phyloP scores from a whole-genome alignment of 2,888 invertebrate genomes.

The Geotrupes spiniger region DNA sequence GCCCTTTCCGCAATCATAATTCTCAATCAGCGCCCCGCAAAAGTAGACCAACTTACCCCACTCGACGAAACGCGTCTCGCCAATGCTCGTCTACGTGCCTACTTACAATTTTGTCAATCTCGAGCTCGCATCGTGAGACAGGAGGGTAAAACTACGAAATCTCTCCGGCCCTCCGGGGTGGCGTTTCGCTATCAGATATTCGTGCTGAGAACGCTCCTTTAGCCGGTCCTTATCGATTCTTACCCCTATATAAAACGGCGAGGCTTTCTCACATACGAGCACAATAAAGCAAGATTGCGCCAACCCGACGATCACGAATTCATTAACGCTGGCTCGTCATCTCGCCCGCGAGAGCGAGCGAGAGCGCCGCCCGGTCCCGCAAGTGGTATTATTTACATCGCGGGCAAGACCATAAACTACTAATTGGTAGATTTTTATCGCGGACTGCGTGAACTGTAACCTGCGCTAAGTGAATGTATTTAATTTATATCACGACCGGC shows the following conservation, averaged over 20 bases:
- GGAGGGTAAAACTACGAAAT: constrained; percentile 12
- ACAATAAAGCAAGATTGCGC: constrained; percentile 19
- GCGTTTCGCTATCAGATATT: constrained; percentile 37
- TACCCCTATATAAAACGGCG: constrained; percentile 35
- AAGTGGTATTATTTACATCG: constrained; percentile 34
- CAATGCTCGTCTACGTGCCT: too few species aligned
- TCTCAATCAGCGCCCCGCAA: too few species aligned
- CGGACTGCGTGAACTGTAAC: constrained; percentile 46
- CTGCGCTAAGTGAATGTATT: constrained; percentile 39
- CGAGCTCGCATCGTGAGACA: constrained; percentile 9
- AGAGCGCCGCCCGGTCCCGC: background rate
- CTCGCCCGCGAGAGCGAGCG: background rate
- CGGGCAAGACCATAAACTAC: constrained; percentile 44
- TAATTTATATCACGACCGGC: constrained; percentile 41
- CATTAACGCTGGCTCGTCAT: constrained; percentile 9
- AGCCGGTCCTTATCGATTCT: constrained; percentile 38
- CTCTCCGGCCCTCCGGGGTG: constrained; percentile 9
- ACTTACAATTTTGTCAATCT: constrained; percentile 11
- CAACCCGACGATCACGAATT: constrained; percentile 19
- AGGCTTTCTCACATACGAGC: constrained; percentile 14
- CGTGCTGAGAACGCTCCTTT: constrained; percentile 42
- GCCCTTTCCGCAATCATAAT: too few species aligned
- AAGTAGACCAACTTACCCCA: too few species aligned
- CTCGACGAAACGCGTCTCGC: too few species aligned
- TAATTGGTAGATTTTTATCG: constrained; percentile 49